A percentile compares a stretch with the other conserved stretches of the same genome.
These are phyloP conservation scores for Bubo bubo DNA, from an alignment of 2,113 vertebrate genomes.

Conservation along the genomic window DNA sequence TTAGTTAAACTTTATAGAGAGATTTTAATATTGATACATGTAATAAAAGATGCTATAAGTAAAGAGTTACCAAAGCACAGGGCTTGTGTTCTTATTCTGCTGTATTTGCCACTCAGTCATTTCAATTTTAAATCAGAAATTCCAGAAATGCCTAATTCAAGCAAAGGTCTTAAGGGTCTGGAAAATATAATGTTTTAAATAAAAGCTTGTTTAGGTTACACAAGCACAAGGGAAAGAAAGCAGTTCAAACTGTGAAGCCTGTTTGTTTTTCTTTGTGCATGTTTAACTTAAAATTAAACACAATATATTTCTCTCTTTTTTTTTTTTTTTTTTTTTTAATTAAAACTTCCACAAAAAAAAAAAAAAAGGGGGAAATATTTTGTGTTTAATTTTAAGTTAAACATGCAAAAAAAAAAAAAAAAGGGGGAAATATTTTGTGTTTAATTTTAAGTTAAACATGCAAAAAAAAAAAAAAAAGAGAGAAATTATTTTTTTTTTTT, in stretches of 20 bases:
- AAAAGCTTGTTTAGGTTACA: slow-evolving; percentile 34
- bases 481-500: too few relatives aligned
- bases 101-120: background rate
- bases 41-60: background rate
- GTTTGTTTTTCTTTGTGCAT: slow-evolving; percentile 27
- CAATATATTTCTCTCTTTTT: background rate
- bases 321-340: background rate
- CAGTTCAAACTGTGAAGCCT: background rate
- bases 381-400: too few relatives aligned
- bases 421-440: too few relatives aligned
- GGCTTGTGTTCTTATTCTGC: background rate
- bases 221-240: background rate
- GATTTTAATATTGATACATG: background rate
- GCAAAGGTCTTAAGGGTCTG: background rate
- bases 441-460: too few relatives aligned
- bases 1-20: background rate
- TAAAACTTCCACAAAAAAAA: too few relatives aligned
- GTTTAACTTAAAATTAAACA: slow-evolving; percentile 36
- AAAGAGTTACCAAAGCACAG: background rate
- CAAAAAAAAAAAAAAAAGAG: too few relatives aligned
- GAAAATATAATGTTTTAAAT: slow-evolving; percentile 55
- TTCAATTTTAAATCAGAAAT: slow-evolving; percentile 27
- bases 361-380: too few relatives aligned
- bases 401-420: too few relatives aligned
- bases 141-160: slow-evolving; percentile 54